Evolutionary conservation across 2,797 vertebrate genomes (phyloP).

Genomic region (Hemibagrus guttatus): DNA sequence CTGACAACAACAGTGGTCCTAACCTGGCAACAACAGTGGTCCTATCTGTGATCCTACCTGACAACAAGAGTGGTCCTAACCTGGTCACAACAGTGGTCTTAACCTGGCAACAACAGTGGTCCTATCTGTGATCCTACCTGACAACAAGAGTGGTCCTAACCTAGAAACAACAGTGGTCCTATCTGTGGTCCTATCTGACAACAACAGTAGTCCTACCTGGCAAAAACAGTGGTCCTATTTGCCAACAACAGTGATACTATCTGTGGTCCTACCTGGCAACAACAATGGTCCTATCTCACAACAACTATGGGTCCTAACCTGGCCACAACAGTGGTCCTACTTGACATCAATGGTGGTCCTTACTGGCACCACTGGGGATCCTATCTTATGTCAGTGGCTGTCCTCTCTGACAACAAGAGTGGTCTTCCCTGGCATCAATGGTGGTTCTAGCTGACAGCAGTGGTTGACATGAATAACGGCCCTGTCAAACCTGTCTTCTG

Average conservation of each 20-base stretch:
- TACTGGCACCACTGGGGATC: not conserved
- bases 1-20: not conserved
- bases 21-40: too few relatives aligned
- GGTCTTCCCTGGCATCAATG: not conserved
- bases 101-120: not conserved
- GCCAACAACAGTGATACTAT: not conserved
- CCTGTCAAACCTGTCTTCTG: not conserved
- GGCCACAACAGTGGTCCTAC: not conserved
- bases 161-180: not conserved
- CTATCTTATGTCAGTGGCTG: not conserved
- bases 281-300: not conserved
- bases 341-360: not conserved
- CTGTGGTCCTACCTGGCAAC: not conserved
- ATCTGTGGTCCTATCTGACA: not conserved
- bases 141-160: not conserved
- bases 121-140: not conserved
- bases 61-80: not conserved
- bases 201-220: not conserved
- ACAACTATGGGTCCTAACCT: not conserved
- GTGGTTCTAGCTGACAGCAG: not conserved
- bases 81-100: not conserved
- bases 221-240: not conserved
- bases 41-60: not conserved
- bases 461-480: not conserved
- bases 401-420: not conserved